Evolutionary conservation across 2,797 vertebrate species (phyloP).

Genomic region (Chaenodraco wilsoni): DNA sequence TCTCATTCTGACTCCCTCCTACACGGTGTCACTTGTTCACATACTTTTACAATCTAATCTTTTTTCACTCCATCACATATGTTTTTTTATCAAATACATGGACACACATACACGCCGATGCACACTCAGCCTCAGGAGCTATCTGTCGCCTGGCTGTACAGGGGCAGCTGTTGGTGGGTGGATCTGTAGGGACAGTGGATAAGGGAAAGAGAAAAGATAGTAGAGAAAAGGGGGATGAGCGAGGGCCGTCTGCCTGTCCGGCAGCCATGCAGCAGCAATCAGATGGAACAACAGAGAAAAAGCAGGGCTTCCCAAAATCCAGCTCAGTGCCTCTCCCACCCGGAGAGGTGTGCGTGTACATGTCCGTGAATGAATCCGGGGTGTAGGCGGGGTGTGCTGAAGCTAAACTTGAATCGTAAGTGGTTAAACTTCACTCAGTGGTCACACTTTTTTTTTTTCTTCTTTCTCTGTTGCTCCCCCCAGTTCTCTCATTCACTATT

Average conservation of each 20-base stretch:
- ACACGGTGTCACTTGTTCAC: slow-evolving; percentile 62
- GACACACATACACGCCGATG: slow-evolving; percentile 34
- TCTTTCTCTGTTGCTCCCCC: slow-evolving; percentile 49
- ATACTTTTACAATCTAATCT: slow-evolving; percentile 69
- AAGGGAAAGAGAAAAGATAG: slow-evolving; percentile 67
- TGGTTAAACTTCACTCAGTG: slow-evolving; percentile 81
- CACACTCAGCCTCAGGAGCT: slow-evolving; percentile 34
- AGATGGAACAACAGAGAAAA: slow-evolving; percentile 78
- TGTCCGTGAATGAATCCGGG: slow-evolving; percentile 67
- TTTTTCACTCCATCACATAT: slow-evolving; percentile 48
- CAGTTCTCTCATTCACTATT: slow-evolving; percentile 44
- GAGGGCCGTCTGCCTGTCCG: slow-evolving; percentile 61
- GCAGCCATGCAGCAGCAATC: slow-evolving; percentile 72
- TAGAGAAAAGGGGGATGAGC: slow-evolving; percentile 66
- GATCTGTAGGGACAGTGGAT: slow-evolving; percentile 59
- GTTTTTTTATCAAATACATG: slow-evolving; percentile 34
- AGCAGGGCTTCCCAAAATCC: slow-evolving; percentile 77
- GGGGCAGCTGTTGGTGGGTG: slow-evolving; percentile 58
- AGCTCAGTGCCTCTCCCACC: slow-evolving; percentile 71
- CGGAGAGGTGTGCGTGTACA: slow-evolving; percentile 62
- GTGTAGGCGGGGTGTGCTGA: slow-evolving; percentile 75
- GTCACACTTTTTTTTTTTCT: slow-evolving; percentile 73
- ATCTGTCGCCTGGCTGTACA: slow-evolving; percentile 65
- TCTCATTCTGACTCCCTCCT: slow-evolving; percentile 36
- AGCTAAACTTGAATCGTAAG: slow-evolving; percentile 81